Evolutionary conservation across 2,888 invertebrate genomes (phyloP), one percentile per base, ranked within the genome.

Genomic region (Drosophila picticornis): DNA sequence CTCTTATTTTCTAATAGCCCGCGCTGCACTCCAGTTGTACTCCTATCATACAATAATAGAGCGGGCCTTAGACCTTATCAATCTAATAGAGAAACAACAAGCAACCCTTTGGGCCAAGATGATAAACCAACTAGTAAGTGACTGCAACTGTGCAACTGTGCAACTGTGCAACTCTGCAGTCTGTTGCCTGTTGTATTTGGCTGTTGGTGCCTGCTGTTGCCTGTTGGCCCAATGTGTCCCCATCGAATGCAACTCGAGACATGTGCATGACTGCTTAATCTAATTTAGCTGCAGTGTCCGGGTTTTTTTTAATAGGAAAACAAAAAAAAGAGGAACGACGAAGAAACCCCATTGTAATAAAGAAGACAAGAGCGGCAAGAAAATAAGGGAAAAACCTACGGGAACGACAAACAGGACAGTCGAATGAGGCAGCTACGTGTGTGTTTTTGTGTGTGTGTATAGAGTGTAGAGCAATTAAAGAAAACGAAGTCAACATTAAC

Each of bases 201-300:
- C 50, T 50, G 2, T 40, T 40, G 40, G 16, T 46, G 57, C 40
- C 57, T 40, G 57, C 72, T 67, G 72, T 72, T 72, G 60, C 56
- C 51, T 46, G 58, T 56, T 50, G 62, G 68, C 62, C 34, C 46
- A 60, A 70, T 61, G 60, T 77, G 77, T 77, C 77, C 63, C 69
- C 73, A 69, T 65, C 46, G 66, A 63, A 64, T 70, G 66, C 43
- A 46, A 62, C 31, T 40, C n/a, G 67, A 81, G 85, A 81, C 87
- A 87, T 87, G 89, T 90, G 87, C 81, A 73, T 90, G 87, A 90
- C 83, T 86, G 62, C 90, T 90, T 88, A 88, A 87, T 87, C 90
- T 83, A 87, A 86, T 88, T 90, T 88, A 72, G 71, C 72, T 65
- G 74, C 72, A 72, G 61, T 71, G 60, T 38, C 22, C 71, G 75